A percentile compares a stretch with the other conserved stretches of the same genome.
Evolutionary conservation across 2,888 invertebrate species (phyloP).

Genomic region (Neuroscelio doddi): DNA sequence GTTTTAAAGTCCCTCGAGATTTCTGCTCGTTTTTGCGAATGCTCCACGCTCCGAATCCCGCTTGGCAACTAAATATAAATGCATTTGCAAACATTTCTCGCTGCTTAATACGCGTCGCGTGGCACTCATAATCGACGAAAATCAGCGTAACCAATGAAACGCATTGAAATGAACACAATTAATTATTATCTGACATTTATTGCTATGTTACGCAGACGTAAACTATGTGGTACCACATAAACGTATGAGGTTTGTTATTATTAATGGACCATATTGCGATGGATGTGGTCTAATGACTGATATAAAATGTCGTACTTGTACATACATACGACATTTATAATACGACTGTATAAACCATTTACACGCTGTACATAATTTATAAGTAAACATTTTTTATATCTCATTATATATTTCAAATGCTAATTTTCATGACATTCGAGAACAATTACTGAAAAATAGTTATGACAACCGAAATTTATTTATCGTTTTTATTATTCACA

Average conservation of each 20-base stretch:
- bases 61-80: conserved; percentile 14
- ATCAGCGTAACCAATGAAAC: conserved; percentile 46
- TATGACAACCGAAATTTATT: no score
- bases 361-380: no score
- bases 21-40: conserved; percentile 10
- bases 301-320: not conserved
- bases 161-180: conserved; percentile 46
- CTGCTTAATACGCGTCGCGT: conserved; percentile 22
- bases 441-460: no score
- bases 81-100: conserved; percentile 13
- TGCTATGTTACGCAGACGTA: conserved; percentile 37
- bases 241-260: conserved; percentile 4
- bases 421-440: no score
- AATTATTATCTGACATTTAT: conserved; percentile 53
- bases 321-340: no score
- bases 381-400: no score
- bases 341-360: no score
- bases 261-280: conserved; percentile 2
- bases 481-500: no score
- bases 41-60: not conserved
- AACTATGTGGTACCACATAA: not conserved
- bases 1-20: conserved; percentile 24
- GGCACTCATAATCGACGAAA: conserved; percentile 37
- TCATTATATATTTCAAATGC: no score
- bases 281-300: conserved; percentile 7